A percentile compares a stretch with the other conserved stretches of the same genome.
Conservation (phyloP, 2,113 vertebrate genomes). For the Anhinga rufa region DNA sequence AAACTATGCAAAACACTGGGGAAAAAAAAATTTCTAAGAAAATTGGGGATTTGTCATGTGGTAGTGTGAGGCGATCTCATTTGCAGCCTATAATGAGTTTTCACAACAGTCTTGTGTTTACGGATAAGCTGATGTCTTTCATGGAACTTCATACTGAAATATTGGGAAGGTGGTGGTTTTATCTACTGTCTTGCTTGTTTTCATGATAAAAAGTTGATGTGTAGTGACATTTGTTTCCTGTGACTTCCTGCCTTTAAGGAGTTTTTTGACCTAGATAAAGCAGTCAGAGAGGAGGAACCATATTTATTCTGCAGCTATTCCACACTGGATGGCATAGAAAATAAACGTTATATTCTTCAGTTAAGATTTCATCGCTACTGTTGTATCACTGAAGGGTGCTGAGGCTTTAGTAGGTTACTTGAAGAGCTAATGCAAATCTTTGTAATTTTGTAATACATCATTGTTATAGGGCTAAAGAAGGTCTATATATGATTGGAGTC, state of each 20-base stretch:
- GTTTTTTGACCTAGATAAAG: constrained; percentile 63
- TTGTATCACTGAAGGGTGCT: neutral
- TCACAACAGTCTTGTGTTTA: neutral
- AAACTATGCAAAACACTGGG: neutral
- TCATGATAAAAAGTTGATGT: constrained; percentile 47
- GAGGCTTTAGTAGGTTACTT: neutral
- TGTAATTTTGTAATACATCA: neutral
- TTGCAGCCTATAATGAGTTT: neutral
- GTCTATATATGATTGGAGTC: neutral
- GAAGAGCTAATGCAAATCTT: neutral
- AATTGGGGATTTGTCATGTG: neutral
- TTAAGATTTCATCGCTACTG: neutral
- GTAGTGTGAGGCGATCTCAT: neutral
- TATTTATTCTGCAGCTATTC: constrained; percentile 33
- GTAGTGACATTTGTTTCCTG: constrained; percentile 64
- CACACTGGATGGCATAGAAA: neutral
- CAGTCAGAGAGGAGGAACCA: constrained; percentile 12
- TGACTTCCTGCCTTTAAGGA: constrained; percentile 57
- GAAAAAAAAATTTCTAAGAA: neutral
- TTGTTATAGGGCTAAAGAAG: neutral
- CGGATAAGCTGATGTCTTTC: neutral
- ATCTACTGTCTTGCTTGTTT: constrained; percentile 39
- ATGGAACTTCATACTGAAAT: neutral
- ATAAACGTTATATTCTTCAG: neutral
- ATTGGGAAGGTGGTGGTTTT: constrained; percentile 24